phyloP scores from a whole-genome alignment of 2,797 vertebrate genomes.

The Chaenodraco wilsoni region DNA sequence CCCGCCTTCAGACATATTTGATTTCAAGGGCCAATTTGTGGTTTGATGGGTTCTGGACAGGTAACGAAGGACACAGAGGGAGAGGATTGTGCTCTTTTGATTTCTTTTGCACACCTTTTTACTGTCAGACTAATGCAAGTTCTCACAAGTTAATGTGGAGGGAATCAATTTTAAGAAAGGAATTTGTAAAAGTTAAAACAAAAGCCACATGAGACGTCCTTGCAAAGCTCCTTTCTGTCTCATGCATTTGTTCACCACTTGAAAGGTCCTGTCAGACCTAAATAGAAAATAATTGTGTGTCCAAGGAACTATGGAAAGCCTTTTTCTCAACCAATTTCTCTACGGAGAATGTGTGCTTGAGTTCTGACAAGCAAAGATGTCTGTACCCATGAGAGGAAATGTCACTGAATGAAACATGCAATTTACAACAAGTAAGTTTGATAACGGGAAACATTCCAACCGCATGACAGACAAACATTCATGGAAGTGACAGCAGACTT shows the following conservation, averaged over 20 bases:
- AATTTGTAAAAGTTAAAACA: constrained; percentile 3
- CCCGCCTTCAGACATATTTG: constrained; percentile 63
- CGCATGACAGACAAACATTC: constrained; percentile 44
- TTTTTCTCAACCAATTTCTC: constrained; percentile 3
- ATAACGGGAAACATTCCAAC: constrained; percentile 48
- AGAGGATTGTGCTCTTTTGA: constrained; percentile 7
- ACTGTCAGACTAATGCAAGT: not conserved
- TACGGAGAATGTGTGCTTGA: constrained; percentile 8
- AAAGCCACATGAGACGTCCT: constrained; percentile 8
- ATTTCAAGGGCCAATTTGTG: constrained; percentile 65
- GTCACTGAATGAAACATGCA: constrained; percentile 23
- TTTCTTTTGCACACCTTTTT: constrained; percentile 16
- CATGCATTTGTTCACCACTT: constrained; percentile 8
- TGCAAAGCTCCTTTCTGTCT: not conserved
- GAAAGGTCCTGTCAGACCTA: constrained; percentile 5
- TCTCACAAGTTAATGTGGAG: not conserved
- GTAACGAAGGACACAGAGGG: constrained; percentile 16
- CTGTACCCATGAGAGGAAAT: constrained; percentile 24
- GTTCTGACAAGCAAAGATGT: constrained; percentile 35
- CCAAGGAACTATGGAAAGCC: not conserved
- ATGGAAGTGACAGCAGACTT: constrained; percentile 48
- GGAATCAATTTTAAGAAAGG: not conserved
- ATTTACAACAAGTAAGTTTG: constrained; percentile 33
- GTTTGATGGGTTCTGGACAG: constrained; percentile 38
- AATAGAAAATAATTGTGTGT: not conserved